Conservation (phyloP, 2,797 vertebrate species). For the Cyclura pinguis region DNA sequence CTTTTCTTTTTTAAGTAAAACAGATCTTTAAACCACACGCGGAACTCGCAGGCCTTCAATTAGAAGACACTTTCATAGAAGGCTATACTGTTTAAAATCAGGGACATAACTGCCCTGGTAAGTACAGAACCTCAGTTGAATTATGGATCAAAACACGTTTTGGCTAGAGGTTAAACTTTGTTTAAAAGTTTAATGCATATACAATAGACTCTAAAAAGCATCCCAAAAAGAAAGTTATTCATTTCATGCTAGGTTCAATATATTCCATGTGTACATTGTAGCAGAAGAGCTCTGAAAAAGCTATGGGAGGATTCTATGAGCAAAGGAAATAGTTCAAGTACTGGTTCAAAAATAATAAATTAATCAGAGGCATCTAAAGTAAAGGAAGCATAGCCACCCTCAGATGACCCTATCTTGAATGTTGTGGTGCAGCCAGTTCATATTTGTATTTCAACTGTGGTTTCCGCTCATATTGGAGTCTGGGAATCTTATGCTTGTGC, state of each 20-base stretch:
- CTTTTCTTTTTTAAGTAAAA: too few species aligned
- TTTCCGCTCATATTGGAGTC: slow-evolving; percentile 25
- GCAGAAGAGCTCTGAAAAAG: not conserved
- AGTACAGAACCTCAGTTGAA: not conserved
- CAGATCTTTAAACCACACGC: too few species aligned
- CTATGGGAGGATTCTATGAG: not conserved
- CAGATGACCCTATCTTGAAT: slow-evolving; percentile 27
- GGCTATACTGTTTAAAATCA: too few species aligned
- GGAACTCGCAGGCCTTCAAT: too few species aligned
- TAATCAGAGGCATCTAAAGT: not conserved
- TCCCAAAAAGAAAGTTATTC: not conserved
- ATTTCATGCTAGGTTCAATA: not conserved
- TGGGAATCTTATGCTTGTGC: slow-evolving; percentile 19
- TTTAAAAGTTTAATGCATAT: not conserved
- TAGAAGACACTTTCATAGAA: too few species aligned
- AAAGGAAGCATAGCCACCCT: slow-evolving; percentile 23
- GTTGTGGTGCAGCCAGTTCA: not conserved
- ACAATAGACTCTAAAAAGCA: not conserved
- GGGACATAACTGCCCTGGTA: not conserved
- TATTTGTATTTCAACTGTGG: slow-evolving; percentile 39
- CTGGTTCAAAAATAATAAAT: not conserved
- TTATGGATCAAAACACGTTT: not conserved
- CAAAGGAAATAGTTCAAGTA: not conserved
- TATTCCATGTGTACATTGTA: not conserved
- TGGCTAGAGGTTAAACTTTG: not conserved